These are phyloP conservation scores for Conops quadrifasciatus DNA, from an alignment of 2,888 invertebrate species.

Conservation along the genomic window DNA sequence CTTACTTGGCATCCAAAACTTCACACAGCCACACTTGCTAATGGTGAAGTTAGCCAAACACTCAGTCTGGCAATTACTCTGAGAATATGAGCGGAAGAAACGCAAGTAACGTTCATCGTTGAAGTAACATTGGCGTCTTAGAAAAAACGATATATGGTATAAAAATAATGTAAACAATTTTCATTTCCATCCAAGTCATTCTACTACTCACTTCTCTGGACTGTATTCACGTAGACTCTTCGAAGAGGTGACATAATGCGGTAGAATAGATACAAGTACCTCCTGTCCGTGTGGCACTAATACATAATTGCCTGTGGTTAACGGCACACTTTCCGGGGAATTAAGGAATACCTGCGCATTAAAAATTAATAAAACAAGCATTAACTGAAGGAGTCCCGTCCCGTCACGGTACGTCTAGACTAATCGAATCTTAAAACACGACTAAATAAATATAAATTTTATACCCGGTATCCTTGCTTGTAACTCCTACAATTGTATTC, in stretches of 20 bases:
- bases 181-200: no score
- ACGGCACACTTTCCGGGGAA: constrained; percentile 61
- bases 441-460: constrained; percentile 12
- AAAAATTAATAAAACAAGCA: not conserved
- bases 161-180: not conserved
- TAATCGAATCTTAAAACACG: not conserved
- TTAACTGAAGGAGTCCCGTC: no score
- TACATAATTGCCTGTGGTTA: constrained; percentile 61
- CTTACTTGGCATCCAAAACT: constrained; percentile 74
- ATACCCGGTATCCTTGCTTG: constrained; percentile 75
- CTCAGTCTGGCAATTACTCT: constrained; percentile 78
- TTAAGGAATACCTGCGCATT: constrained; percentile 57
- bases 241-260: constrained; percentile 78
- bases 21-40: constrained; percentile 72
- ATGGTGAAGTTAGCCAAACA: constrained; percentile 75
- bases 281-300: constrained; percentile 66
- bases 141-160: not conserved
- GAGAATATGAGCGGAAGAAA: constrained; percentile 75
- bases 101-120: constrained; percentile 71
- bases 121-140: constrained; percentile 74
- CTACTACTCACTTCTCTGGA: constrained; percentile 62
- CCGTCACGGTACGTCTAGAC: no score
- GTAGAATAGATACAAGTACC: constrained; percentile 74
- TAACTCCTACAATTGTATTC: constrained; percentile 77
- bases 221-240: constrained; percentile 70